Base-by-base conservation (phyloP, 1,140 invertebrate genomes). In the Cotesia chilonis region DNA sequence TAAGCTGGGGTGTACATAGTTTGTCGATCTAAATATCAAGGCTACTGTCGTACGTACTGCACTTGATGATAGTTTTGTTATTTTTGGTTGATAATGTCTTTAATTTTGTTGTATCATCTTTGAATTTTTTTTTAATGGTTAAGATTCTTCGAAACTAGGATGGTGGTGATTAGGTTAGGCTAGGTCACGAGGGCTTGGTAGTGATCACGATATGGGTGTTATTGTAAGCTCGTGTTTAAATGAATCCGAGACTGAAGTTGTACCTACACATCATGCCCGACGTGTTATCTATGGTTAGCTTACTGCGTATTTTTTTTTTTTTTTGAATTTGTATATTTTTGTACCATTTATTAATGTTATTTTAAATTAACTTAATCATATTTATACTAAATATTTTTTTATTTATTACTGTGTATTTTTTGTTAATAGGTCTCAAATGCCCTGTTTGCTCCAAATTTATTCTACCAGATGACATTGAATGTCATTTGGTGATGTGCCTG, bases 371-470 rank as follows among this genome's bases (percentile, higher is more conserved):
- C 28, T 28, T 60, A 37, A 14, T 61, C 7, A 14, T 54, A 63
- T 38, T 36, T 37, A 66, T 57, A 41, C 12, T 52, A 36, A 59
- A 28, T 59, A 55, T 71, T 7, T 57, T 4, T 7, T 7, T 59
- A 38, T 37, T 55, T 55, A 66, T 37, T 9, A 66, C 47, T 41
- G 36, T 57, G 54, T 70, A 35, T 72, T 38, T 82, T 75, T 83
- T 73, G 82, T 80, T 92, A 92, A 12, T 89, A 97, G 96, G 96
- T 87, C 93, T 98, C 85, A 97, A 98, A 89, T 99, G 98, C 89
- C 97, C 98, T 76, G 96, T 99, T 76, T 99, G 98, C 91, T 96
- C 95, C 88, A 99, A 98, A 89, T 95, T 96, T 88, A 94, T 99
- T 78, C 89, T 98, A 86, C 95, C 97, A 78, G 96, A 99, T 88